Evolutionary conservation across 2,113 vertebrate genomes (phyloP), one percentile per base, ranked within the genome.

Genomic region (Oncorhynchus keta): DNA sequence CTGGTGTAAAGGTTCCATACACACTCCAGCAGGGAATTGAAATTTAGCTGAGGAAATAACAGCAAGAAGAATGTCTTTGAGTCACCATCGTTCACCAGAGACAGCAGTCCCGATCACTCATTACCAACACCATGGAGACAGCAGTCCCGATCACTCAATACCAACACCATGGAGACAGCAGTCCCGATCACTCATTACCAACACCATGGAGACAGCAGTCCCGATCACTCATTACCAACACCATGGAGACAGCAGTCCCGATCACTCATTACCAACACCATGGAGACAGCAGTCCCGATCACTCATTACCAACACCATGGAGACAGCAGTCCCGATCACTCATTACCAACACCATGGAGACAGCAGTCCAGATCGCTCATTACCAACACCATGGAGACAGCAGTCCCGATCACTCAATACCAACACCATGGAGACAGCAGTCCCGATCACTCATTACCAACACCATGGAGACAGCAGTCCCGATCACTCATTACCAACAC

Each of bases 31-130:
- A 68, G 28, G 32, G 39, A 74, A 78, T 79, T 83, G 73, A 75
- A 79, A 78, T 79, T 72, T 48, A 79, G 59, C 49, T 20, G 13
- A n/a, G 26, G 39, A 72, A 35, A 70, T 69, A 76, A 72, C 5
- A 77, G 59, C 22, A 9, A 9, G 16, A n/a, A 22, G 2, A 9
- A 24, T 67, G 5, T 67, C 5, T 28, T 18, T 32, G 8, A 64
- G 61, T 64, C 65, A 77, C 55, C 22, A 16, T n/a, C 20, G 13
- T 71, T 22, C 51, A 26, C 39, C 45, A 72, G 9, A 49, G 67
- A 30, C n/a, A 69, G 68, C 28, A 59, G 14, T 70, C 76, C 13
- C 4, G 76, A 39, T 77, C 68, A 20, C 8, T 0, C 49, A 39
- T 75, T 57, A 35, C 32, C 26, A 14, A 22, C 39, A 73, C 77